Percentiles rank a stretch among this genome's conserved stretches.
phyloP scores from a whole-genome alignment of 2,797 vertebrate species.

The Hypotaenidia philippensis region DNA sequence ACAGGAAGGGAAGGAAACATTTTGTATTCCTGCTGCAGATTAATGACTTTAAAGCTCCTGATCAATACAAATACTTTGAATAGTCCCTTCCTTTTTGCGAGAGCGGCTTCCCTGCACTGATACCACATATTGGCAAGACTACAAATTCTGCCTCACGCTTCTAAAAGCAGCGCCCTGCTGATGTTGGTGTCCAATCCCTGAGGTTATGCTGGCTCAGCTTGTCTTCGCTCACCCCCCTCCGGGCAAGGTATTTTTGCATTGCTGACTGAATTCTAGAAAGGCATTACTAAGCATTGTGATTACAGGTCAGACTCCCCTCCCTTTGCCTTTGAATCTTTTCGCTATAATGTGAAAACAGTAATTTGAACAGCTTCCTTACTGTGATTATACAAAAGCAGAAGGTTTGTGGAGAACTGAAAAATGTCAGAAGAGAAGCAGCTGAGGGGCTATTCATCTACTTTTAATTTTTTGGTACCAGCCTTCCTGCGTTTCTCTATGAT shows the following conservation, averaged over 20 bases:
- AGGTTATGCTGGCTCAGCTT: conserved; percentile 72
- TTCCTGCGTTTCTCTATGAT: conserved; percentile 4
- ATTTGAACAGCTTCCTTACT: conserved; percentile 60
- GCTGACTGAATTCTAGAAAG: conserved; percentile 60
- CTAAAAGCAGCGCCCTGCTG: conserved; percentile 64
- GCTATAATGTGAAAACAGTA: conserved; percentile 51
- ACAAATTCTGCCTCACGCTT: conserved; percentile 13
- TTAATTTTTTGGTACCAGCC: background rate
- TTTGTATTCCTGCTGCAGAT: background rate
- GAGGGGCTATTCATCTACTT: conserved; percentile 14
- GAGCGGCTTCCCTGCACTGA: background rate
- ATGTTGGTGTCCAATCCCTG: conserved; percentile 18
- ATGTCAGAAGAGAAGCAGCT: conserved; percentile 31
- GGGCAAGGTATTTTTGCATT: conserved; percentile 47
- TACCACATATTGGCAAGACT: background rate
- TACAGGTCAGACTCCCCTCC: conserved; percentile 62
- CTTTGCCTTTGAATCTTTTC: conserved; percentile 36
- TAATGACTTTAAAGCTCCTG: background rate
- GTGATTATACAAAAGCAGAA: conserved; percentile 34
- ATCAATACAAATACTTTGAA: background rate
- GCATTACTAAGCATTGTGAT: conserved; percentile 71
- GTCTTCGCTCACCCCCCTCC: conserved; percentile 23
- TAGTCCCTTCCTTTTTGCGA: background rate
- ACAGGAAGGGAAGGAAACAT: background rate
- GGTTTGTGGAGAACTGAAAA: conserved; percentile 23